phyloP scores from a whole-genome alignment of 1,140 invertebrate species.

The Aphis craccivora region DNA sequence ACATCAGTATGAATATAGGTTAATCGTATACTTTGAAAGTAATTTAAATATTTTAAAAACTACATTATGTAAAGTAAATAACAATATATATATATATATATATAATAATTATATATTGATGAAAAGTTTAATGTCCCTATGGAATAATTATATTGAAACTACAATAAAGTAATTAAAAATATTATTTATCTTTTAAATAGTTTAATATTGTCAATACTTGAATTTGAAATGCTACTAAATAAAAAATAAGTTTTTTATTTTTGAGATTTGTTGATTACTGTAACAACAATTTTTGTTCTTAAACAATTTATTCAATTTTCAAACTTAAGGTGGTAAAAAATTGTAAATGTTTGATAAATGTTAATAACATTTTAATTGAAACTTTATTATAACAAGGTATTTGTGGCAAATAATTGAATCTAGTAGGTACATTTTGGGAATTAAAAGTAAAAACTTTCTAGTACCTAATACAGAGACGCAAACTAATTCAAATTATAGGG shows the following conservation, averaged over 20 bases:
- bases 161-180: neutral
- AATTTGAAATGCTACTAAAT: neutral
- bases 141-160: neutral
- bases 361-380: no score
- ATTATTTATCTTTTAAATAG: neutral
- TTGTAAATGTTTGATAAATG: no score
- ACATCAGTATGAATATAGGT: no score
- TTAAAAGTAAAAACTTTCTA: no score
- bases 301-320: neutral
- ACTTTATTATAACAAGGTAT: no score
- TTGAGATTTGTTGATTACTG: neutral
- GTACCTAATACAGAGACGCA: no score
- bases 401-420: no score
- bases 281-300: neutral
- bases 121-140: no score
- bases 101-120: no score
- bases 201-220: neutral
- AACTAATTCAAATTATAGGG: no score
- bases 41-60: neutral
- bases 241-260: neutral
- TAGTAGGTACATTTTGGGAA: no score
- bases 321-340: neutral
- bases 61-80: neutral
- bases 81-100: neutral
- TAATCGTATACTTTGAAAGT: no score